Conservation (phyloP, 2,888 invertebrate species). For the Clistopyga incitator region DNA sequence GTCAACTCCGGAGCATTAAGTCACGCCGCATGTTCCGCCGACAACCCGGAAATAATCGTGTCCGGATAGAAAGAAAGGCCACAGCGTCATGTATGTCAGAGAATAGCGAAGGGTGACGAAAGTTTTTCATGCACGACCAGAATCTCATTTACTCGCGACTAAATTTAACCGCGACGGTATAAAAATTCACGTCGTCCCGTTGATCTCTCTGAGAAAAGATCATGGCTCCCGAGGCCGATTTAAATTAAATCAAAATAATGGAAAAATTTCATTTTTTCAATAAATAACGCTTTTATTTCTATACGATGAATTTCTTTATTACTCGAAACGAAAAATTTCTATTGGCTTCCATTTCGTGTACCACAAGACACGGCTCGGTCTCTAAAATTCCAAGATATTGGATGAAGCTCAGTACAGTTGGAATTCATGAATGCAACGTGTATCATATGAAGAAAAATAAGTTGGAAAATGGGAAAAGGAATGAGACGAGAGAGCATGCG, state of each 20-base stretch:
- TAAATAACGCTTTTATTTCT: too few relatives aligned
- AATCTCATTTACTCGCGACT: background rate
- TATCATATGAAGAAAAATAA: constrained; percentile 21
- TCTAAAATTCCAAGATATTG: constrained; percentile 3
- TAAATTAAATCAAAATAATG: too few relatives aligned
- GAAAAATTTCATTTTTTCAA: too few relatives aligned
- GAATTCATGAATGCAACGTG: constrained; percentile 35
- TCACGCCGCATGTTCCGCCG: background rate
- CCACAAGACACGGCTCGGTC: background rate
- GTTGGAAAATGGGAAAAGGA: constrained; percentile 9
- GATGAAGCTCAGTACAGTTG: background rate
- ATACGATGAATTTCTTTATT: too few relatives aligned
- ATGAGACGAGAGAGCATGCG: constrained; percentile 38
- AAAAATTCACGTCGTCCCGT: background rate
- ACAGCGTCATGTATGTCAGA: background rate
- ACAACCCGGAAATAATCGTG: constrained; percentile 1
- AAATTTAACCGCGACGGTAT: background rate
- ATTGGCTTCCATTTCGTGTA: background rate
- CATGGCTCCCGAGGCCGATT: background rate
- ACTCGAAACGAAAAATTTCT: background rate
- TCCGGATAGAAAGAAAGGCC: background rate
- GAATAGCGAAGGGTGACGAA: background rate
- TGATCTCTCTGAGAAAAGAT: background rate
- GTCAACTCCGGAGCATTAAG: background rate
- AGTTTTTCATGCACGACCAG: background rate